Evolutionary conservation across 2,113 vertebrate genomes (phyloP).

Genomic region (Tychaedon coryphoeus): DNA sequence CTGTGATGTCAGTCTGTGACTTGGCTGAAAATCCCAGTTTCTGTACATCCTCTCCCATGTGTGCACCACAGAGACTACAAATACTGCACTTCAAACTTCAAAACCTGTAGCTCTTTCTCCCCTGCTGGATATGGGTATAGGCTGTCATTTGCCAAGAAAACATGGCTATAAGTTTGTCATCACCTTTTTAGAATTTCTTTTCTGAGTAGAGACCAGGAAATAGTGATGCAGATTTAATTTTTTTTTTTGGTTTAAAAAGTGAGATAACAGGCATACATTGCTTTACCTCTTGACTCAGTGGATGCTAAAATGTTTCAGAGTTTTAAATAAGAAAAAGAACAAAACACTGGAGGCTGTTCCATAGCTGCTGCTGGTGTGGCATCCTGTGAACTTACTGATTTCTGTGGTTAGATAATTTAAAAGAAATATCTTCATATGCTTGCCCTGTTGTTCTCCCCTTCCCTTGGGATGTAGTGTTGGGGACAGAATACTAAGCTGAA

Average conservation of each 20-base stretch:
- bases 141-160: not conserved
- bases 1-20: not conserved
- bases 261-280: not conserved
- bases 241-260: not conserved
- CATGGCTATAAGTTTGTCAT: not conserved
- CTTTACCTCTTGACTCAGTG: not conserved
- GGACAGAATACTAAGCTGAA: not conserved
- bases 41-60: not conserved
- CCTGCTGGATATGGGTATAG: not conserved
- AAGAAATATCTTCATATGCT: not conserved
- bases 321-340: not conserved
- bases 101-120: not conserved
- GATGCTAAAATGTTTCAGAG: not conserved
- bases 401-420: not conserved
- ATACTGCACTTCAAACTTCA: not conserved
- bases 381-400: not conserved
- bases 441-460: not conserved
- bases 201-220: not conserved
- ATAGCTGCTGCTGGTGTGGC: not conserved
- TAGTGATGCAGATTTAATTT: not conserved
- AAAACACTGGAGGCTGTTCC: not conserved
- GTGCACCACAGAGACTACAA: not conserved
- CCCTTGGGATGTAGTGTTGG: not conserved
- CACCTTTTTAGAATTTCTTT: not conserved
- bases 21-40: not conserved